These are phyloP conservation scores for Cervus canadensis DNA, from an alignment of 2,113 vertebrate genomes.

Conservation along the genomic window DNA sequence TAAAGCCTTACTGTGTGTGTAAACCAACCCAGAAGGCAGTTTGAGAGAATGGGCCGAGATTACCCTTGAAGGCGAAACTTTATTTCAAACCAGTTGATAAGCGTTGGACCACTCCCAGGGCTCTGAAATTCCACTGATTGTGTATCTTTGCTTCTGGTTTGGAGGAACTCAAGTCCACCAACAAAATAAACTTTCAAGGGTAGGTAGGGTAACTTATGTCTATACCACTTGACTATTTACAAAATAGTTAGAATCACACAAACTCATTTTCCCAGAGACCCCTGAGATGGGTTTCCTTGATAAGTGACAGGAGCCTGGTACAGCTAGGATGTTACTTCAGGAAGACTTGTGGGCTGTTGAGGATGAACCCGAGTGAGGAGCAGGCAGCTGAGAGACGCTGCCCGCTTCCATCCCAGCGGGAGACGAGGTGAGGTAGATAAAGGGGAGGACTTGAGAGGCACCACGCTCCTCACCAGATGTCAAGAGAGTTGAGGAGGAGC, in stretches of 20 bases:
- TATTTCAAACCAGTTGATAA: conserved; percentile 8
- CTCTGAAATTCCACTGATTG: not conserved
- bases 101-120: not conserved
- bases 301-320: not conserved
- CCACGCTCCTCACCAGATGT: not conserved
- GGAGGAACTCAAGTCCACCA: not conserved
- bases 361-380: not conserved
- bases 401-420: not conserved
- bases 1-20: not conserved
- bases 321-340: not conserved
- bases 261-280: not conserved
- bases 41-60: not conserved
- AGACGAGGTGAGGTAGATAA: fast-evolving
- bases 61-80: not conserved
- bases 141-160: conserved; percentile 27
- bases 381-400: not conserved
- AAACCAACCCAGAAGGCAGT: not conserved
- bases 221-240: not conserved
- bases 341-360: not conserved
- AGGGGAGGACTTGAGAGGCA: fast-evolving
- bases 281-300: too few species aligned
- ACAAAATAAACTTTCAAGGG: not conserved
- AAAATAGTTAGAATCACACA: not conserved
- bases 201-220: not conserved
- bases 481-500: not conserved